Evolutionary conservation across 2,113 vertebrate genomes (phyloP).

Genomic region (Anguilla japonica): DNA sequence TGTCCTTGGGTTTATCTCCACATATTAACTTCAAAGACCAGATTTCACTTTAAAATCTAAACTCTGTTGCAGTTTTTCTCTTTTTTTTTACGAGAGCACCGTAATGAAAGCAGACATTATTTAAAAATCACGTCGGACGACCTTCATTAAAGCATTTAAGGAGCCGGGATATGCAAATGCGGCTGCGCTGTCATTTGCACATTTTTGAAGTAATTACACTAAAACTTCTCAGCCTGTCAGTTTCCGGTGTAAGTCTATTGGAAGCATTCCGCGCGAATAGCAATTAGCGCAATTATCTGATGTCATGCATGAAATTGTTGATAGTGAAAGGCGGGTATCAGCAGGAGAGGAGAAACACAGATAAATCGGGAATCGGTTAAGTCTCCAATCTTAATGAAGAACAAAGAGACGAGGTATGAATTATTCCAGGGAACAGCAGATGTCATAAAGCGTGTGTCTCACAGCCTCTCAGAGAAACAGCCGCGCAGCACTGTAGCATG

Average conservation of each 20-base stretch:
- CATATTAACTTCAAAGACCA: constrained; percentile 9
- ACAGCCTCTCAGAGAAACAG: not conserved
- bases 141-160: constrained; percentile 27
- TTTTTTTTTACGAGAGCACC: not conserved
- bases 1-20: not conserved
- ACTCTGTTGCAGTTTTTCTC: not conserved
- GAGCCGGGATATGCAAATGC: constrained; percentile 24
- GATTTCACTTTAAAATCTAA: constrained; percentile 11
- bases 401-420: constrained; percentile 13
- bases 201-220: constrained; percentile 42
- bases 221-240: constrained; percentile 37
- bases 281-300: constrained; percentile 44
- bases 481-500: not conserved
- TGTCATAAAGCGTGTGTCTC: not conserved
- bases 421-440: constrained; percentile 21
- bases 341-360: constrained; percentile 19
- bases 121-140: constrained; percentile 16
- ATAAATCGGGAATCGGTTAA: constrained; percentile 21
- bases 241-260: constrained; percentile 27
- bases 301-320: constrained; percentile 41
- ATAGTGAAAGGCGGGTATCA: constrained; percentile 33
- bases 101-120: constrained; percentile 5
- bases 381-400: constrained; percentile 18
- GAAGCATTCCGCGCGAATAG: constrained; percentile 22
- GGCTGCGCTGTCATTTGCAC: constrained; percentile 24